Percentiles rank a stretch among this genome's conserved stretches.
These are phyloP conservation scores for Anguilla megastoma DNA, from an alignment of 2,797 vertebrate genomes.

Conservation along the genomic window DNA sequence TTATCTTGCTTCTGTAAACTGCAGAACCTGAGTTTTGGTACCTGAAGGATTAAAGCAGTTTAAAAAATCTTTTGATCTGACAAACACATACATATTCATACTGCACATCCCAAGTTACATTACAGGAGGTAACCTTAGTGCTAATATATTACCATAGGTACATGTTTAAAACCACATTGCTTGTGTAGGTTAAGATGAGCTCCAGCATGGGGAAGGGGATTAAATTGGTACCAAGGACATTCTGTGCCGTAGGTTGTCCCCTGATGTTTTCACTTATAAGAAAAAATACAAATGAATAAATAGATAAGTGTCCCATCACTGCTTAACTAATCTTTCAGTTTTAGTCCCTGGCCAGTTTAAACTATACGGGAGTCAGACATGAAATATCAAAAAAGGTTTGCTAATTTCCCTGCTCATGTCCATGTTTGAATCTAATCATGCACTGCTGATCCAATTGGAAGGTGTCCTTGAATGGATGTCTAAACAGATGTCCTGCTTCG, in stretches of 20 bases:
- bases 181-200: constrained; percentile 1
- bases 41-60: not conserved
- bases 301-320: not conserved
- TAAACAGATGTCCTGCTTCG: constrained; percentile 18
- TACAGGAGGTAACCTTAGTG: not conserved
- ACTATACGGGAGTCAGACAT: not conserved
- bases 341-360: constrained; percentile 19
- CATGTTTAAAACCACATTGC: not conserved
- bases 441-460: constrained; percentile 16
- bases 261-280: not conserved
- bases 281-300: too few species aligned
- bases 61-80: not conserved
- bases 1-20: not conserved
- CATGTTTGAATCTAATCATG: not conserved
- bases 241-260: not conserved
- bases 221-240: constrained; percentile 16
- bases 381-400: constrained; percentile 2
- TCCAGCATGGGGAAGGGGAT: not conserved
- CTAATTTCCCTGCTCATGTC: not conserved
- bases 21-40: too few species aligned
- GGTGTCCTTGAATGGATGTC: constrained; percentile 23
- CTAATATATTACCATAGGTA: not conserved
- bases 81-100: not conserved
- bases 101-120: not conserved
- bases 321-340: not conserved